Evolutionary conservation across 2,797 vertebrate genomes (phyloP).

Genomic region (Gallinago nigripennis): DNA sequence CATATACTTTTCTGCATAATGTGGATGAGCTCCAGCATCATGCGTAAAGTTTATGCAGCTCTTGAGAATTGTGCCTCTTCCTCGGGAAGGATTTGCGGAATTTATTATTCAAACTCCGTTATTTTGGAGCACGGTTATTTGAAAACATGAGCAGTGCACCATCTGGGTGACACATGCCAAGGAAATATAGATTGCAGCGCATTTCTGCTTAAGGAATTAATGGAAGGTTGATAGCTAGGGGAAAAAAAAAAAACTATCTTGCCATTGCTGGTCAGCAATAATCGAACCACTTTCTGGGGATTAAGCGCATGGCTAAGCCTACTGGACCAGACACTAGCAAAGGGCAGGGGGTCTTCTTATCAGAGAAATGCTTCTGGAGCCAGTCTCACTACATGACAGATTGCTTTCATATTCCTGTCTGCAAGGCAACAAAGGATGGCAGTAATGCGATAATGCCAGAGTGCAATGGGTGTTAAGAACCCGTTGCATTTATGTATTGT

Average conservation of each 20-base stretch:
- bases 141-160: conserved; percentile 84
- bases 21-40: conserved; percentile 79
- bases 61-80: conserved; percentile 81
- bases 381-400: conserved; percentile 93
- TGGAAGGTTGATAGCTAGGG: conserved; percentile 84
- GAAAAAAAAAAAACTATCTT: conserved; percentile 82
- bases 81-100: conserved; percentile 81
- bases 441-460: conserved; percentile 98
- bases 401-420: conserved; percentile 95
- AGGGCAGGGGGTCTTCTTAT: conserved; percentile 95
- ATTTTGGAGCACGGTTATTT: conserved; percentile 86
- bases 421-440: conserved; percentile 91
- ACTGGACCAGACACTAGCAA: conserved; percentile 95
- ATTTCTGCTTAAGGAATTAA: conserved; percentile 90
- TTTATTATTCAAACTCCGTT: conserved; percentile 88
- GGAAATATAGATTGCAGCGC: conserved; percentile 87
- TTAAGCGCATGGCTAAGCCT: conserved; percentile 99
- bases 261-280: conserved; percentile 99
- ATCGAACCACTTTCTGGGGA: conserved; percentile 99
- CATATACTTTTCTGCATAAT: conserved; percentile 76
- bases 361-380: conserved; percentile 97
- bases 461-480: conserved; percentile 92
- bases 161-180: conserved; percentile 86
- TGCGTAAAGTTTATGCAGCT: conserved; percentile 83
- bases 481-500: conserved; percentile 91